These are phyloP conservation scores for Eilema griseolum DNA, from an alignment of 2,888 invertebrate genomes.

Conservation along the genomic window DNA sequence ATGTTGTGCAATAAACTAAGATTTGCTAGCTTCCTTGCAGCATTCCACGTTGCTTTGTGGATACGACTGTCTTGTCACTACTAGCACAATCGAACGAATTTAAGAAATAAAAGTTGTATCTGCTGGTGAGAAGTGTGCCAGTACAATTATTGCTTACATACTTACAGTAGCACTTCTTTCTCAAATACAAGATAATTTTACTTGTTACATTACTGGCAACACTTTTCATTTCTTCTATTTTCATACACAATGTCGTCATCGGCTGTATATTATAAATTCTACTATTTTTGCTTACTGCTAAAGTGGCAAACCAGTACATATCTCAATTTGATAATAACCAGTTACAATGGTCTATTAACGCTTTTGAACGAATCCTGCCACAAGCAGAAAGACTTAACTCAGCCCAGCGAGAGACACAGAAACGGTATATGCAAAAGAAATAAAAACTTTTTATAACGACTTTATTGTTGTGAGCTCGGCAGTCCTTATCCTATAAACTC, in stretches of 20 bases:
- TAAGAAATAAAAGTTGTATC: too few species aligned
- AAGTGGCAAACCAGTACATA: too few species aligned
- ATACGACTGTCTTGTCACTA: constrained; percentile 15
- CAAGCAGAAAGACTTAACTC: too few species aligned
- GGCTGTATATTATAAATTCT: background rate
- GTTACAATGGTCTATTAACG: too few species aligned
- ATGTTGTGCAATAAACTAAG: constrained; percentile 41
- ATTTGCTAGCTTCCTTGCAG: constrained; percentile 19
- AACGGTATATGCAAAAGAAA: too few species aligned
- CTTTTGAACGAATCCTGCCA: too few species aligned
- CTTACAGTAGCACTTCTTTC: background rate
- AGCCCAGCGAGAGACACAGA: too few species aligned
- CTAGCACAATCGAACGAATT: too few species aligned
- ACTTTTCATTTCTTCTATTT: background rate
- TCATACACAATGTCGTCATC: background rate
- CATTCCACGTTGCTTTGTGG: constrained; percentile 14
- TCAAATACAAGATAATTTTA: background rate
- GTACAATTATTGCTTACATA: background rate
- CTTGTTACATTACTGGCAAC: background rate
- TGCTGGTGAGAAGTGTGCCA: background rate
- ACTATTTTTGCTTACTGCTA: background rate
- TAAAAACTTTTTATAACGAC: too few species aligned
- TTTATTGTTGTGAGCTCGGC: too few species aligned
- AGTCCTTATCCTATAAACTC: too few species aligned
- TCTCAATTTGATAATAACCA: background rate